Conservation (phyloP, 2,888 invertebrate genomes). For the Sepiola atlantica region DNA sequence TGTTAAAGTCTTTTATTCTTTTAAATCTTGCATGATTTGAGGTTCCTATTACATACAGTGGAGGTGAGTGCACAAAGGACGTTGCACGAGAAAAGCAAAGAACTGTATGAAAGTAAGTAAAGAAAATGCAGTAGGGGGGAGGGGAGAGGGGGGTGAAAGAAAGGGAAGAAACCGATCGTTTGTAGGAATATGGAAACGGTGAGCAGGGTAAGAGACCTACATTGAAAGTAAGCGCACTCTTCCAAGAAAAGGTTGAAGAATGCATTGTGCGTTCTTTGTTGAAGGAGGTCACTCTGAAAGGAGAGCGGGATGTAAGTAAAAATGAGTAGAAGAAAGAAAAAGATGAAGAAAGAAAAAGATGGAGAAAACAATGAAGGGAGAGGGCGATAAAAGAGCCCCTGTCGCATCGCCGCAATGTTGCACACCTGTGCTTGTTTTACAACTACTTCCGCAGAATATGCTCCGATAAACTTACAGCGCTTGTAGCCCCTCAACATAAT, state of each 20-base stretch:
- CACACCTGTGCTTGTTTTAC: no score
- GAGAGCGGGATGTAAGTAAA: neutral
- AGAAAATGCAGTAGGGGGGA: neutral
- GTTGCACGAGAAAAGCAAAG: neutral
- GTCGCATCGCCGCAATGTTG: no score
- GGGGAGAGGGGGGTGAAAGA: no score
- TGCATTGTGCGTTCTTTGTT: neutral
- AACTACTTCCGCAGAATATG: no score
- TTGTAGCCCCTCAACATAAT: no score
- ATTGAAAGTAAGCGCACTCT: neutral
- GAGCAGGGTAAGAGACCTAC: neutral
- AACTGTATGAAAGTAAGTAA: neutral
- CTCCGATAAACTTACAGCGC: no score
- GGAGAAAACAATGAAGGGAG: neutral
- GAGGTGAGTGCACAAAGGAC: neutral
- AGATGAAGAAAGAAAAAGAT: neutral
- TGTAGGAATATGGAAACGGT: neutral
- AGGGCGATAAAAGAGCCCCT: no score
- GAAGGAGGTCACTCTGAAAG: neutral
- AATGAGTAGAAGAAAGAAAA: neutral
- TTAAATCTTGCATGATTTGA: neutral
- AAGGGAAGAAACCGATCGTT: neutral
- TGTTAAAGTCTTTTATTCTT: neutral
- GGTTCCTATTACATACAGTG: neutral
- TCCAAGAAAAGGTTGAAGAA: neutral